Percentiles rank a stretch among this genome's conserved stretches.
These are phyloP conservation scores for Agrilus cyanescens DNA, from an alignment of 2,888 invertebrate genomes.

Conservation along the genomic window DNA sequence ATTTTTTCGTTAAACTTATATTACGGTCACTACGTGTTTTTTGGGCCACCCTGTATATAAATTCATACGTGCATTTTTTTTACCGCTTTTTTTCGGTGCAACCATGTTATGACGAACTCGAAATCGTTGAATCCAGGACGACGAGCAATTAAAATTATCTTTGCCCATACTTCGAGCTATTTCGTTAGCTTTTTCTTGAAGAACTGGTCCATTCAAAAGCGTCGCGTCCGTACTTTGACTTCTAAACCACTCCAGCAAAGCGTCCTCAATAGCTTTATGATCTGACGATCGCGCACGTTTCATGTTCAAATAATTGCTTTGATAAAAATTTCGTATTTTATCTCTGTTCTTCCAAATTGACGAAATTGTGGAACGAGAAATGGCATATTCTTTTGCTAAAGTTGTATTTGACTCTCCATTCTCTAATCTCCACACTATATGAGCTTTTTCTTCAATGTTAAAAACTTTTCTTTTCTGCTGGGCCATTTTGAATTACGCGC, in stretches of 20 bases:
- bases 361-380: constrained; percentile 12
- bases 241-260: constrained; percentile 14
- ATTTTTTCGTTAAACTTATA: too few species aligned
- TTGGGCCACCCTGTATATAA: too few species aligned
- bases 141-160: constrained; percentile 13
- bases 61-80: constrained; percentile 10
- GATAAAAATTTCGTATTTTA: constrained; percentile 9
- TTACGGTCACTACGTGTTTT: too few species aligned
- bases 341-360: constrained; percentile 12
- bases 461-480: constrained; percentile 7
- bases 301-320: constrained; percentile 10
- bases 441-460: constrained; percentile 11
- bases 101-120: constrained; percentile 15
- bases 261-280: constrained; percentile 12
- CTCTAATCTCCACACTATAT: constrained; percentile 11
- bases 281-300: constrained; percentile 11
- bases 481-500: constrained; percentile 5
- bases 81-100: constrained; percentile 7
- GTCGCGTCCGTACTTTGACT: constrained; percentile 9
- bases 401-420: constrained; percentile 8
- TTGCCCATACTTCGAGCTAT: constrained; percentile 11
- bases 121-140: constrained; percentile 16
- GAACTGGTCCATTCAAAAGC: constrained; percentile 14
- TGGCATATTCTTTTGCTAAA: constrained; percentile 12
- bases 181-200: constrained; percentile 16